Evolutionary conservation across 2,797 vertebrate genomes (phyloP).

Genomic region (Linurgus olivaceus): DNA sequence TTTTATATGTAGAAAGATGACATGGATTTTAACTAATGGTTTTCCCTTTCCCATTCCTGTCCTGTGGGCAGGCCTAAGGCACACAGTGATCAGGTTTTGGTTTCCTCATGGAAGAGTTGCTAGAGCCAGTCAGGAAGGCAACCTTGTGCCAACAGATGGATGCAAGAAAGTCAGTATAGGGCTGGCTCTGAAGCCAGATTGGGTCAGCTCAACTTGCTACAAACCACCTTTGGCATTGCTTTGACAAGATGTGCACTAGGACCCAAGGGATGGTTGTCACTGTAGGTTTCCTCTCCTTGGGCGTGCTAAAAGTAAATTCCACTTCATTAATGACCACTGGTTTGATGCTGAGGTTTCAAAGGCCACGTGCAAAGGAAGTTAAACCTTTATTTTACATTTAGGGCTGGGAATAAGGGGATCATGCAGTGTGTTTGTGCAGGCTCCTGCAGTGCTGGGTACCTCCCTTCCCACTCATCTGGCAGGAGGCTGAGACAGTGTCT

Average conservation of each 20-base stretch:
- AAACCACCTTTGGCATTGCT: not conserved
- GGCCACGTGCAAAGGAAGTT: not conserved
- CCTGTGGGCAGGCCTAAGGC: not conserved
- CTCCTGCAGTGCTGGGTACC: not conserved
- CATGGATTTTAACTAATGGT: not conserved
- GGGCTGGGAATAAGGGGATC: not conserved
- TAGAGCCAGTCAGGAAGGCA: not conserved
- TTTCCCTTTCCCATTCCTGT: not conserved
- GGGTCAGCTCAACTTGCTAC: not conserved
- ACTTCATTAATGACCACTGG: accelerated
- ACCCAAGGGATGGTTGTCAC: not conserved
- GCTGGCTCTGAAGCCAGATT: not conserved
- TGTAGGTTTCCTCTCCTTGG: not conserved
- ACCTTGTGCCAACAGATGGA: not conserved
- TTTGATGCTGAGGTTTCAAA: not conserved
- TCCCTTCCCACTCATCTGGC: not conserved
- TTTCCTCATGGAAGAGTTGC: not conserved
- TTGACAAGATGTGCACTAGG: not conserved
- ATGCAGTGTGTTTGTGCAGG: accelerated
- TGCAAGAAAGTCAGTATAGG: not conserved
- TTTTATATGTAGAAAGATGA: not conserved
- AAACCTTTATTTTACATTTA: not conserved
- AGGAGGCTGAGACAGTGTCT: not conserved
- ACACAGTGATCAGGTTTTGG: not conserved
- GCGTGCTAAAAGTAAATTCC: not conserved